Conservation (phyloP, 2,797 vertebrate species). For the Falco peregrinus region DNA sequence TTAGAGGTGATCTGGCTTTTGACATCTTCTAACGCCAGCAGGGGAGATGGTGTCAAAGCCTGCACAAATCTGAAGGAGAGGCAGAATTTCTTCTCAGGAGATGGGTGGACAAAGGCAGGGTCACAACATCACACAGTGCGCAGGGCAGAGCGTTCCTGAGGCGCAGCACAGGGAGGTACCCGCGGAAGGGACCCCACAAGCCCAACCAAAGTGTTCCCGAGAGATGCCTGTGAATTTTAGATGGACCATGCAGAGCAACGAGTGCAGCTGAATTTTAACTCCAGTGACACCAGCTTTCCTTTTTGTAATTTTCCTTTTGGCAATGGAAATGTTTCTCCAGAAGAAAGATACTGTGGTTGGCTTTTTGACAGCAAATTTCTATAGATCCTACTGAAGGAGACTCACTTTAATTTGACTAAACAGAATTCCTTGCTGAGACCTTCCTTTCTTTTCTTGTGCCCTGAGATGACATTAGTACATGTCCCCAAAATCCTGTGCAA, state of each 20-base stretch:
- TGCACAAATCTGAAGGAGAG: background rate
- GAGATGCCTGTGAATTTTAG: background rate
- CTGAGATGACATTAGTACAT: background rate
- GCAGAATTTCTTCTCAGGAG: background rate
- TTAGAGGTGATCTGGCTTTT: background rate
- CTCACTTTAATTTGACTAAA: slow-evolving; percentile 28
- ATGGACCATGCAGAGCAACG: background rate
- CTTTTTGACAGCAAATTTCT: slow-evolving; percentile 34
- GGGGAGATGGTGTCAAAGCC: background rate
- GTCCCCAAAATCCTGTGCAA: background rate
- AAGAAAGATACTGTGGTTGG: background rate
- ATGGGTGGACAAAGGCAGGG: background rate
- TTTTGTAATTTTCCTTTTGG: slow-evolving; percentile 11
- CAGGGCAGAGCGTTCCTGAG: background rate
- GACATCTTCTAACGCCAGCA: background rate
- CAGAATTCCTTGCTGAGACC: background rate
- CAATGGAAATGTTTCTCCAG: background rate
- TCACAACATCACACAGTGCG: background rate
- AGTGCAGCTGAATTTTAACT: background rate
- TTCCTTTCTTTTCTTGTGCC: background rate
- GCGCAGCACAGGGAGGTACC: background rate
- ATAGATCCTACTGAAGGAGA: slow-evolving; percentile 1
- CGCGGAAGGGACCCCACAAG: background rate
- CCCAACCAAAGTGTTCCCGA: background rate
- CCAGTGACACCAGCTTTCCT: background rate